Evolutionary conservation across 2,888 invertebrate genomes (phyloP).

Genomic region (Physocephala rufipes): DNA sequence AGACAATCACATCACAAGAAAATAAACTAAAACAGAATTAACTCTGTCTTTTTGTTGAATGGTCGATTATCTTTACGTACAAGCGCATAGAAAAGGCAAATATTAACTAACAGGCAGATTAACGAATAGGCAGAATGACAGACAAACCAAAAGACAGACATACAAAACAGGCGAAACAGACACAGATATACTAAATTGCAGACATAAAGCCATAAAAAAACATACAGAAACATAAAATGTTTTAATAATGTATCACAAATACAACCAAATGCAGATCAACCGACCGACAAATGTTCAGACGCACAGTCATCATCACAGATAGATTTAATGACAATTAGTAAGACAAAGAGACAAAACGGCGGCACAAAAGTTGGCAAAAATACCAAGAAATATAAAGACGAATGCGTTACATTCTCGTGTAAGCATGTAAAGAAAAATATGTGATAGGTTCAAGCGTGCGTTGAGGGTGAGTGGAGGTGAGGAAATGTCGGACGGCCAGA

Average conservation of each 20-base stretch:
- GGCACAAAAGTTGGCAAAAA: conserved; percentile 3
- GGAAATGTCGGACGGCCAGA: conserved; percentile 50
- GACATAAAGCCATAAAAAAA: no score
- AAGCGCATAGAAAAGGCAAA: no score
- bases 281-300: background rate
- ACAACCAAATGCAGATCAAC: conserved; percentile 6
- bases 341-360: conserved; percentile 20
- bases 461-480: conserved; percentile 42
- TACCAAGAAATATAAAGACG: conserved; percentile 10
- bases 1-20: no score
- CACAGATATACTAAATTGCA: no score
- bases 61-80: no score
- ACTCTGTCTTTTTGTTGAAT: no score
- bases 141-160: background rate
- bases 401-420: background rate
- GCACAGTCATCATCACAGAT: conserved; percentile 18
- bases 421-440: conserved; percentile 16
- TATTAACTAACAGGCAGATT: background rate
- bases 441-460: no score
- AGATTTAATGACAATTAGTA: conserved; percentile 20
- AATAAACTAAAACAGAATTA: no score
- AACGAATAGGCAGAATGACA: conserved; percentile 14
- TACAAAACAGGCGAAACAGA: conserved; percentile 17
- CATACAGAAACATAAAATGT: no score
- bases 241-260: background rate